Conservation (phyloP, 2,797 vertebrate genomes). For the Pantherophis vulpinus region DNA sequence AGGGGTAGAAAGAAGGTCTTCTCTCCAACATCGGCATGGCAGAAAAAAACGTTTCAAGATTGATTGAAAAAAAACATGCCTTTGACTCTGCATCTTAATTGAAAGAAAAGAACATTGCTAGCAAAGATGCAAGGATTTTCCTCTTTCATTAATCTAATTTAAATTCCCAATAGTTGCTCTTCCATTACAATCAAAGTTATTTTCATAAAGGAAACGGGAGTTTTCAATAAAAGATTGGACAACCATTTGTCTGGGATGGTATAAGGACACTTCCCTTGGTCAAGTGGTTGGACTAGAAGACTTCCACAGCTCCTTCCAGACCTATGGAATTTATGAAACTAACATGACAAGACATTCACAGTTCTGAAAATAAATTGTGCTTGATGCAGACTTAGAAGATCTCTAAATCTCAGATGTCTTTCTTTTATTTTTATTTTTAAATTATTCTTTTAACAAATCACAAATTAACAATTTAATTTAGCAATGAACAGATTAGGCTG, state of each 20-base stretch:
- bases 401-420: neutral
- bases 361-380: neutral
- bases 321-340: too few species aligned
- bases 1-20: neutral
- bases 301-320: too few species aligned
- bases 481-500: neutral
- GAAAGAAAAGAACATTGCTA: neutral
- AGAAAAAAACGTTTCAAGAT: neutral
- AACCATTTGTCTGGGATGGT: too few species aligned
- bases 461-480: neutral
- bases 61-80: neutral
- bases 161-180: neutral
- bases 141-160: neutral
- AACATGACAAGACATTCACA: neutral
- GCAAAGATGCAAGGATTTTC: neutral
- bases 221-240: too few species aligned
- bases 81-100: neutral
- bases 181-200: neutral
- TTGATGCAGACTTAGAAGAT: neutral
- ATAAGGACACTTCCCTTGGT: too few species aligned
- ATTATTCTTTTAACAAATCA: neutral
- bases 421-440: neutral
- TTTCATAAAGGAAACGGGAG: neutral
- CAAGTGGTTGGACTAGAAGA: too few species aligned
- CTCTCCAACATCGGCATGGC: neutral